Conservation (phyloP, 2,797 vertebrate species). For the Danio aesculapii region DNA sequence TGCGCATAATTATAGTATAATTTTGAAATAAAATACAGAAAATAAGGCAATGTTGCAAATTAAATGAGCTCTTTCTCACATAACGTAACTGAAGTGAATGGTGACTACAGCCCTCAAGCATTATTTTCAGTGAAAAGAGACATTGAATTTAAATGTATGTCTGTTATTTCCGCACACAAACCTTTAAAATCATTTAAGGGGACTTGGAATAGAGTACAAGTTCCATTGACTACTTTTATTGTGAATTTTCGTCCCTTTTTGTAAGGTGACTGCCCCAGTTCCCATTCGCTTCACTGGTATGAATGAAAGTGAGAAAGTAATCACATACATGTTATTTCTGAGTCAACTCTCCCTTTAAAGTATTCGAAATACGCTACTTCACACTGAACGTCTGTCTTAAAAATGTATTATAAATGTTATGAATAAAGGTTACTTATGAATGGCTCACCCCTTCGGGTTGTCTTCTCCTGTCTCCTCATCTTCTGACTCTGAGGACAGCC, state of each 20-base stretch:
- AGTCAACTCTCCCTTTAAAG: not conserved
- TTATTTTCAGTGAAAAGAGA: too few species aligned
- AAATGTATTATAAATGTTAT: not conserved
- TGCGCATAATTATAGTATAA: not conserved
- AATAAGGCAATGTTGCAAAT: not conserved
- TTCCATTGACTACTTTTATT: not conserved
- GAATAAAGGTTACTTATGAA: not conserved
- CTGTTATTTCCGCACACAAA: not conserved
- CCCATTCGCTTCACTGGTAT: not conserved
- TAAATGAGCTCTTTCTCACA: not conserved
- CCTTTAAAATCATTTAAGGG: not conserved
- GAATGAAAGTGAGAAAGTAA: not conserved
- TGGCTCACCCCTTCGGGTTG: constrained; percentile 50
- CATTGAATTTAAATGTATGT: not conserved
- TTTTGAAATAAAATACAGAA: not conserved
- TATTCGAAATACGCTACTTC: not conserved
- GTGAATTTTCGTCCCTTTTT: not conserved
- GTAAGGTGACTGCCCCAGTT: not conserved
- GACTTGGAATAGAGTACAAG: not conserved
- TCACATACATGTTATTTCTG: not conserved
- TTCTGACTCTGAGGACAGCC: constrained; percentile 79
- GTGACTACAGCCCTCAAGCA: not conserved
- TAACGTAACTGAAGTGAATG: not conserved
- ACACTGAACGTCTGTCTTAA: not conserved
- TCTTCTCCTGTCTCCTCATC: constrained; percentile 71